Percentiles rank a stretch among this genome's conserved stretches.
Conservation (phyloP, 2,888 invertebrate species). For the Danaus chrysippus region DNA sequence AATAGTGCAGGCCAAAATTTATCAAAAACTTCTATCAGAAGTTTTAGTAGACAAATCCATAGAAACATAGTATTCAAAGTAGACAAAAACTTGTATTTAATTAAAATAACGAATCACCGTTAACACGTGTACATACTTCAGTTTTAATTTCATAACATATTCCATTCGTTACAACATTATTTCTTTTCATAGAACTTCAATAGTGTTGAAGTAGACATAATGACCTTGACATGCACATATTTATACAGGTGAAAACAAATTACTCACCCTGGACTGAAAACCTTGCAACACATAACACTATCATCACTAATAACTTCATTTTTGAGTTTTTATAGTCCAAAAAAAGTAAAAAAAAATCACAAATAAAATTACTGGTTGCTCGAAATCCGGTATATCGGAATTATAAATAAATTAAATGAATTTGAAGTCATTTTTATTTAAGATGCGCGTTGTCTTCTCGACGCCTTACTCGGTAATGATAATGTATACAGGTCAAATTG, state of each 20-base stretch:
- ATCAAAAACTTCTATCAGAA: no score
- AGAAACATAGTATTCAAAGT: no score
- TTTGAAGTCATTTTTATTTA: conserved; percentile 8
- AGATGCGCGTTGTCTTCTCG: conserved; percentile 32
- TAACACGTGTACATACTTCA: no score
- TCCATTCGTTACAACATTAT: no score
- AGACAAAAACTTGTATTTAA: no score
- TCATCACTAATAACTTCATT: conserved; percentile 46
- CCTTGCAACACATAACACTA: conserved; percentile 45
- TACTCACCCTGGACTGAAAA: conserved; percentile 48
- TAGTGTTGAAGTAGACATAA: no score
- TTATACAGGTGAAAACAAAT: conserved; percentile 20
- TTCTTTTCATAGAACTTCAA: no score
- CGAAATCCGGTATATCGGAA: conserved; percentile 4
- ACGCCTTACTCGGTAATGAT: conserved; percentile 43
- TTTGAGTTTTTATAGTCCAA: conserved; percentile 19
- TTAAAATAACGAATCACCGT: no score
- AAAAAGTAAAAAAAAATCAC: background rate
- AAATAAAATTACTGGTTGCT: conserved; percentile 11
- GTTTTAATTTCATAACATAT: no score
- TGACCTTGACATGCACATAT: background rate
- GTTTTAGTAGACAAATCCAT: no score
- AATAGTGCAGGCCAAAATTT: no score
- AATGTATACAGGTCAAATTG: conserved; percentile 44
- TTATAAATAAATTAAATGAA: conserved; percentile 5